These are phyloP conservation scores for Pocota personata DNA, from an alignment of 2,888 invertebrate genomes.

Conservation along the genomic window DNA sequence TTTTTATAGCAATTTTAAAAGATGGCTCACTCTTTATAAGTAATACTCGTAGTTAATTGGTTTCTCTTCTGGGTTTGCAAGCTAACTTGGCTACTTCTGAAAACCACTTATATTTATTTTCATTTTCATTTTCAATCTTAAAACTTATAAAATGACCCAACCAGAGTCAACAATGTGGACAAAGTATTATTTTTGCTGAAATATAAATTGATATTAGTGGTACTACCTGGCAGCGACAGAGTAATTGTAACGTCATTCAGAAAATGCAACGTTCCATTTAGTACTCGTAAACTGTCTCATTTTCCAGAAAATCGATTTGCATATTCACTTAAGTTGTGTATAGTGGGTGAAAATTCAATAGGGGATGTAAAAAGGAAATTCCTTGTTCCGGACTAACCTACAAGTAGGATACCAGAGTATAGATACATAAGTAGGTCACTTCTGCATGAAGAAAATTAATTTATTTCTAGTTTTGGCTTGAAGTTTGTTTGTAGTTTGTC, in stretches of 20 bases:
- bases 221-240: neutral
- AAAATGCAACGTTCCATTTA: neutral
- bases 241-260: neutral
- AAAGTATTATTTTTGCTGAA: too few species aligned
- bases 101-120: too few species aligned
- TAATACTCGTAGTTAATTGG: too few species aligned
- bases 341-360: slow-evolving; percentile 1
- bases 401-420: neutral
- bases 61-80: too few species aligned
- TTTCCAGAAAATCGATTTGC: slow-evolving; percentile 44
- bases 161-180: too few species aligned
- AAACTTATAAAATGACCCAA: too few species aligned
- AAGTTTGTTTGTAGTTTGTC: neutral
- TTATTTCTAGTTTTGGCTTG: slow-evolving; percentile 1
- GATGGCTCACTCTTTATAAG: too few species aligned
- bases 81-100: too few species aligned
- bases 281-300: slow-evolving; percentile 9
- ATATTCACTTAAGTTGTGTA: slow-evolving; percentile 16
- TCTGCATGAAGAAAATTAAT: slow-evolving; percentile 11
- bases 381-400: slow-evolving; percentile 20
- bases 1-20: too few species aligned
- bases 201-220: too few species aligned
- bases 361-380: slow-evolving; percentile 9
- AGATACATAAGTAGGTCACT: slow-evolving; percentile 58
- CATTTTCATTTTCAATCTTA: too few species aligned